Conservation (phyloP, 2,113 vertebrate genomes). For the Sphyrna mokarran region DNA sequence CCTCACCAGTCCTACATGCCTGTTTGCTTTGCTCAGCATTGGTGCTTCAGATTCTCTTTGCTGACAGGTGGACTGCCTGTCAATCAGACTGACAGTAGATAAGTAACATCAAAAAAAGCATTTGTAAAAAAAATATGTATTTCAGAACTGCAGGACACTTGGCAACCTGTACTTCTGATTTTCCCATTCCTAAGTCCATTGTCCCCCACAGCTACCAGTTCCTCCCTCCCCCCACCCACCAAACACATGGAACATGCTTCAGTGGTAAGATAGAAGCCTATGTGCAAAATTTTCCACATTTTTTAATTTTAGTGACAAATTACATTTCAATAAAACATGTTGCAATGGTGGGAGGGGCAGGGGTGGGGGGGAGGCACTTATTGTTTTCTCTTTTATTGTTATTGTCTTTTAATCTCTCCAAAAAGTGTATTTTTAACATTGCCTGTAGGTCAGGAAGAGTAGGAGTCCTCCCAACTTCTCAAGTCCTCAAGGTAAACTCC, state of each 20-base stretch:
- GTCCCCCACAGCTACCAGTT: too few relatives aligned
- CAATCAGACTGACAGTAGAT: background rate
- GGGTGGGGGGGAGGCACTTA: background rate
- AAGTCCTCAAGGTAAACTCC: too few relatives aligned
- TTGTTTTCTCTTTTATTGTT: too few relatives aligned
- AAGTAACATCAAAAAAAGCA: background rate
- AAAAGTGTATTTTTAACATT: background rate
- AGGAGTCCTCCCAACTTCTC: too few relatives aligned
- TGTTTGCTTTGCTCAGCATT: background rate
- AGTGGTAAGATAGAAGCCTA: background rate
- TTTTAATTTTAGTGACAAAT: background rate
- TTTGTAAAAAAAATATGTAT: background rate
- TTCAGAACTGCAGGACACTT: background rate
- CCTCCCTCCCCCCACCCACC: too few relatives aligned
- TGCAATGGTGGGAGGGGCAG: background rate
- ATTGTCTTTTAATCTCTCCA: background rate
- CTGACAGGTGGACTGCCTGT: background rate
- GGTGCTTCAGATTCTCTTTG: background rate
- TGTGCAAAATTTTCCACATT: background rate
- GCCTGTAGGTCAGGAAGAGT: too few relatives aligned
- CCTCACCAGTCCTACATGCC: background rate
- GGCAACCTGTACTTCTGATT: background rate
- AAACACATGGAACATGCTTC: background rate
- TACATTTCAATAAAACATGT: background rate
- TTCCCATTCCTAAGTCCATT: background rate